Evolutionary conservation across 2,113 vertebrate species (phyloP), one percentile per base, ranked within the genome.

Genomic region (Antennarius striatus): DNA sequence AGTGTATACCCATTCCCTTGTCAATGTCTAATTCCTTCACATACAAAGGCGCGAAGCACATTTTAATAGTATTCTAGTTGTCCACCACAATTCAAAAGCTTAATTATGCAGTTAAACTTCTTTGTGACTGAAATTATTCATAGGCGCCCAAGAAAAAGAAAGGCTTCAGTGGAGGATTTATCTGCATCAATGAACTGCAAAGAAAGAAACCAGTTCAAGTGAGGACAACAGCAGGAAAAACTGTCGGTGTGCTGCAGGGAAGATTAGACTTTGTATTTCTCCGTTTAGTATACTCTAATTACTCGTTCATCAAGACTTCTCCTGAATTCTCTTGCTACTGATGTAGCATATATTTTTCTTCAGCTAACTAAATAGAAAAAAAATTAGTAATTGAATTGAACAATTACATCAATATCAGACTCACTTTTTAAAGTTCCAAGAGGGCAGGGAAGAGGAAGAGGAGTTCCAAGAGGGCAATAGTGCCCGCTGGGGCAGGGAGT

Each of bases 401-500:
- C 10, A n/a, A 50, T 42, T 52, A 39, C 40, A 73, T 29, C 57
- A 22, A 6, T 28, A 50, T 61, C 6, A 42, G 2, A 64, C 88
- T 92, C 79, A 94, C 92, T 62, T 77, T 77, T 89, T 22, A 91
- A 42, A 49, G 90, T 92, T 74, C 92, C 92, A 45, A 57, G 16
- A 48, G 86, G 90, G 72, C 93, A 94, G 47, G 89, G 86, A 40
- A 90, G 63, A 48, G 90, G 91, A 52, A 86, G 49, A 36, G 75
- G 72, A 16, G 92, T 94, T 43, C 90, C 92, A 68, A 47, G 61
- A 71, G 95, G 95, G 83, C 96, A 98, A 73, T 93, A 97, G 81
- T 95, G 90, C 75, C 95, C 95, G 46, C 39, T 52, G 30, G 77
- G 84, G 73, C 93, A 94, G 9, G 32, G 69, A 0, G 67, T 47